Conservation (phyloP, 2,888 invertebrate genomes). For the Pegoplata infirma region DNA sequence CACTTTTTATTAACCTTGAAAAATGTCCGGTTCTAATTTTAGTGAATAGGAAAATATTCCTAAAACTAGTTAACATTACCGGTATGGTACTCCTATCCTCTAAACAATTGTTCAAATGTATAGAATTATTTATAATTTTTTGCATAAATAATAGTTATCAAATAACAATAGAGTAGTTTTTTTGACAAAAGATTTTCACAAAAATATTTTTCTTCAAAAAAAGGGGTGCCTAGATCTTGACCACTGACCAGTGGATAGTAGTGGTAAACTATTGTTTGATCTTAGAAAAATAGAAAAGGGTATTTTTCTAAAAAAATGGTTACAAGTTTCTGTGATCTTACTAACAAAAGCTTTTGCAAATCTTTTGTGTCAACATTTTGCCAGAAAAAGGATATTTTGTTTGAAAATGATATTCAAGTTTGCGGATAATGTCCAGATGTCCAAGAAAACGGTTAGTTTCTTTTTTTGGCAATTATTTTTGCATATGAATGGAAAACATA, state of each 20-base stretch:
- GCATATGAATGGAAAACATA: neutral
- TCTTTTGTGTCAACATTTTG: neutral
- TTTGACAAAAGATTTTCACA: constrained; percentile 43
- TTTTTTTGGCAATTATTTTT: neutral
- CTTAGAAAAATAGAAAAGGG: neutral
- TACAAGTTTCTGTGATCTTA: neutral
- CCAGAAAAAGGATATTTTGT: neutral
- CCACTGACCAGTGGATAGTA: neutral
- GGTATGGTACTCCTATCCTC: neutral
- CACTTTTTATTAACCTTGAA: neutral
- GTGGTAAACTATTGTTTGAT: neutral
- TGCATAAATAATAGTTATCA: constrained; percentile 35
- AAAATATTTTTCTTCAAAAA: neutral
- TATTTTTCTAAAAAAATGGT: too few species aligned
- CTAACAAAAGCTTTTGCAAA: neutral
- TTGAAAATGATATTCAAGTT: neutral
- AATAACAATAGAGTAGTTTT: constrained; percentile 56
- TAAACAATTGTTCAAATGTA: neutral
- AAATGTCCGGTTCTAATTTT: neutral
- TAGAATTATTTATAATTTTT: neutral
- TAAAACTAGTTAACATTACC: neutral
- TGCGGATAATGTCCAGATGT: too few species aligned
- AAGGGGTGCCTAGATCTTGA: neutral
- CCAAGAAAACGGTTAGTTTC: neutral
- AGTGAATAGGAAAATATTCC: neutral